These are phyloP conservation scores for Pholis gunnellus DNA, from an alignment of 2,113 vertebrate species.

Conservation along the genomic window DNA sequence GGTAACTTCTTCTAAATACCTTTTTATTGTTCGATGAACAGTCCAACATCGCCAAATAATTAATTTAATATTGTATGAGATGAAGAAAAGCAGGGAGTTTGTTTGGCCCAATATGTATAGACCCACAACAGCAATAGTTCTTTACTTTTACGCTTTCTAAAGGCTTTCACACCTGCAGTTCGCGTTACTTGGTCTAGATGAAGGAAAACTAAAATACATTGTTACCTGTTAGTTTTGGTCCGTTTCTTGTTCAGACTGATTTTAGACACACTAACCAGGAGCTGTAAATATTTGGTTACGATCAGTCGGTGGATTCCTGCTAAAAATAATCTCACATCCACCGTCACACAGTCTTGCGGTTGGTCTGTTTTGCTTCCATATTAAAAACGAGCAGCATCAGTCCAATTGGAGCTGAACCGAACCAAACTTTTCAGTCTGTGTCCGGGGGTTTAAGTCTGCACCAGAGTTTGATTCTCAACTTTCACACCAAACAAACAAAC, in stretches of 20 bases:
- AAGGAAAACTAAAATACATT: too few species aligned
- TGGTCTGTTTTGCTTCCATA: background rate
- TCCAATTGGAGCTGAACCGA: background rate
- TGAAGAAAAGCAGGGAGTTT: background rate
- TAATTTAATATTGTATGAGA: too few species aligned
- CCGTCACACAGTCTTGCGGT: background rate
- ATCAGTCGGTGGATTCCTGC: background rate
- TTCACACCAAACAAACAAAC: background rate
- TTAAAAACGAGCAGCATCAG: too few species aligned
- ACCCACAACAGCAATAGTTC: too few species aligned
- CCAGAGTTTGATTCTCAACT: background rate
- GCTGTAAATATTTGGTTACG: background rate
- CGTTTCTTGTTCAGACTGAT: background rate
- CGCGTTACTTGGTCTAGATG: too few species aligned
- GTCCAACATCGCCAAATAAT: too few species aligned
- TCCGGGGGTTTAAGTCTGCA: background rate
- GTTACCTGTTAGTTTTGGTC: background rate
- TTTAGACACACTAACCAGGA: background rate
- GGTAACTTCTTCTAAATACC: too few species aligned
- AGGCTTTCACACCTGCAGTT: background rate
- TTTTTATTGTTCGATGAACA: too few species aligned
- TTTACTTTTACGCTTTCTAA: background rate
- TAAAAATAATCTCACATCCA: background rate
- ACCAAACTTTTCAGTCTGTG: background rate
- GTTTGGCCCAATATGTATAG: background rate